Evolutionary conservation across 2,888 invertebrate genomes (phyloP).

Genomic region (Agrotis puta): DNA sequence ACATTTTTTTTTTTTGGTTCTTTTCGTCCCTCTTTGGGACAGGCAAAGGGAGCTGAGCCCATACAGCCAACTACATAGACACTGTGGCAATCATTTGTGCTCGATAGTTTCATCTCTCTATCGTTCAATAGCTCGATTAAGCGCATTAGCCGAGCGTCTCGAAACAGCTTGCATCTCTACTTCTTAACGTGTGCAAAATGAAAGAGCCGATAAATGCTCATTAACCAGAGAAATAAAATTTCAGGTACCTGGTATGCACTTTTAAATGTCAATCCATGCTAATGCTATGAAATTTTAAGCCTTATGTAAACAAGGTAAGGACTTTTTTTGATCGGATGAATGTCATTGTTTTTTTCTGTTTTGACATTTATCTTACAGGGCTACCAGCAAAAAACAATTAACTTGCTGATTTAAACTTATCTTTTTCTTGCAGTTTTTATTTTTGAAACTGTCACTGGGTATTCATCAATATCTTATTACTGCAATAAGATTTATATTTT

Average conservation of each 20-base stretch:
- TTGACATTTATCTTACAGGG: conserved; percentile 34
- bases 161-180: neutral
- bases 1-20: too few relatives aligned
- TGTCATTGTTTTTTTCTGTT: neutral
- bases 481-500: too few relatives aligned
- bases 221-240: neutral
- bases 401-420: neutral
- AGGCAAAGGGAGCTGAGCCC: too few relatives aligned
- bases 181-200: neutral
- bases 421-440: neutral
- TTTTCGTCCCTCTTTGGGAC: too few relatives aligned
- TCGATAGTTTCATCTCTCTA: neutral
- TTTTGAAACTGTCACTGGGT: neutral
- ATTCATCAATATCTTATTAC: neutral
- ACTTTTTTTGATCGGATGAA: neutral
- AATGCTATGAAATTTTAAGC: neutral
- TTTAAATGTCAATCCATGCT: neutral
- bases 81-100: too few relatives aligned
- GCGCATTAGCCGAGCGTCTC: neutral
- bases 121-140: too few relatives aligned
- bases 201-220: conserved; percentile 5
- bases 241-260: neutral
- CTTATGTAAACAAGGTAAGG: rapidly evolving
- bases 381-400: conserved; percentile 6
- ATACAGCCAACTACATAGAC: too few relatives aligned